These are phyloP conservation scores for Murina feae DNA, from an alignment of 2,113 vertebrate species.

Conservation along the genomic window DNA sequence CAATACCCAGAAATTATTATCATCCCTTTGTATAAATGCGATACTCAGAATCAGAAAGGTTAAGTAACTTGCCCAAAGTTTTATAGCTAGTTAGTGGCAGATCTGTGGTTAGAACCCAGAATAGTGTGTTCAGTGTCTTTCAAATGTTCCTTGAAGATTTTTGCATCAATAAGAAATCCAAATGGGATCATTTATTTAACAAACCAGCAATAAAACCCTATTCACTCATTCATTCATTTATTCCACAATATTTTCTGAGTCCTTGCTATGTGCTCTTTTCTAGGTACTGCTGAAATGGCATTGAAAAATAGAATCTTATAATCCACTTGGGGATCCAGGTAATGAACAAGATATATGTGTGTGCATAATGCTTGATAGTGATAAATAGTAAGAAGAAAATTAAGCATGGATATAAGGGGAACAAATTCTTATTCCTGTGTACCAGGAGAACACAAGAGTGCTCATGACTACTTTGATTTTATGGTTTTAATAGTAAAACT, in stretches of 20 bases:
- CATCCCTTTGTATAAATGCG: not conserved
- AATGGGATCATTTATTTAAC: not conserved
- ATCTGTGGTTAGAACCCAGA: not conserved
- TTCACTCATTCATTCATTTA: not conserved
- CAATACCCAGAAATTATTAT: not conserved
- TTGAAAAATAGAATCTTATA: not conserved
- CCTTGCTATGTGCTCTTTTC: not conserved
- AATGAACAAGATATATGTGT: not conserved
- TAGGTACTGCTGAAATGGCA: not conserved
- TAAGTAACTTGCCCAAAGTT: not conserved
- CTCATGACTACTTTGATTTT: not conserved
- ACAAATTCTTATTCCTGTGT: not conserved
- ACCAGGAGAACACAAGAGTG: not conserved
- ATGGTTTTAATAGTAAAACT: not conserved
- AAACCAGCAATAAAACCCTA: not conserved
- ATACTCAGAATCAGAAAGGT: not conserved
- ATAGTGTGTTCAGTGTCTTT: not conserved
- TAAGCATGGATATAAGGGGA: not conserved
- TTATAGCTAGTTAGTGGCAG: not conserved
- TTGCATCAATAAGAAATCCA: not conserved
- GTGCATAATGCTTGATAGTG: not conserved
- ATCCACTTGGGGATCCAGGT: not conserved
- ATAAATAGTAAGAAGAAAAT: conserved; percentile 17
- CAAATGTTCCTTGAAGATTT: not conserved
- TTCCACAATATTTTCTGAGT: conserved; percentile 8